Evolutionary conservation across 2,888 invertebrate species (phyloP), one percentile per base, ranked within the genome.

Genomic region (Tortricodes alternella): DNA sequence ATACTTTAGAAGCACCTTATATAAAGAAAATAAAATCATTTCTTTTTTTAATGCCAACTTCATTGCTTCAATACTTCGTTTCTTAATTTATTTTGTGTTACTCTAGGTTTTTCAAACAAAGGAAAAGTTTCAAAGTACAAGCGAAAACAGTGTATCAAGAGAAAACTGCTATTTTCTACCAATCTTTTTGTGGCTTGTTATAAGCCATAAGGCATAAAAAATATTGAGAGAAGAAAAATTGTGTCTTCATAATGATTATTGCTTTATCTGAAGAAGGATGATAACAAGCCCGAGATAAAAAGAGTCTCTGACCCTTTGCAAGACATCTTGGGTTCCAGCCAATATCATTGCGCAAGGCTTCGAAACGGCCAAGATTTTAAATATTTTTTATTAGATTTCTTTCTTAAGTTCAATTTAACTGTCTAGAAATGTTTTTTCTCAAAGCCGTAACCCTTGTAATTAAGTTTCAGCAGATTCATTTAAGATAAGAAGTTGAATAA

Each of bases 291-390:
- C 72, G 65, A 71, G 68, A 78, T 68, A 80, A 87, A 86, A 85
- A 85, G 76, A 80, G 89, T 80, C 87, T 89, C 85, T 87, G 85
- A 89, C 86, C 87, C 80, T 87, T 88, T 88, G 89, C 88, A 81
- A 78, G 80, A 76, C 76, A 78, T 78, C 74, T 88, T 89, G 89
- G 89, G 83, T 63, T 60, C 49, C 53, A 63, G 89, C 90, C 90
- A 89, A 85, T 74, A 75, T 68, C 76, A 76, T 76, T 81, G 81
- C 80, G 73, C 75, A 75, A 73, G 73, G 66, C 70, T 71, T 75
- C 66, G 70, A 71, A 76, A 79, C 77, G 68, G 67, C 68, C 67
- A 73, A 76, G 80, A 67, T 65, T 62, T 59, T 61, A 66, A 73
- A 69, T 65, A 62, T 66, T 66, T 69, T 73, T 71, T n/a, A n/a